Base-by-base conservation (phyloP, 2,888 invertebrate genomes). In the Pterostichus niger region DNA sequence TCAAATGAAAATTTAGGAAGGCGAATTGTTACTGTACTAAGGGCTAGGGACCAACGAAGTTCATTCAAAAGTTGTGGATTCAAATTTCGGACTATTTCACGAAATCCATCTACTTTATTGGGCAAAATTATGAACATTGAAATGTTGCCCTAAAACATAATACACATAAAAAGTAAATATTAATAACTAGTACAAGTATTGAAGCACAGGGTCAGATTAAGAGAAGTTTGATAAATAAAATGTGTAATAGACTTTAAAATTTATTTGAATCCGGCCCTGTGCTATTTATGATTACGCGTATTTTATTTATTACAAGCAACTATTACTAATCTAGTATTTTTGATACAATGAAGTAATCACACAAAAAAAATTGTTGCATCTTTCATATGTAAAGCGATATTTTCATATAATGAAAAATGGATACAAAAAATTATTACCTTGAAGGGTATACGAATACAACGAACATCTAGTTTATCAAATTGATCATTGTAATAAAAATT, bases 371-470 rank as follows among this genome's bases (percentile, higher is more conserved):
- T n/a, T 3, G 24, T 24, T 24, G 3, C 24, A 24, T 24, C 24
- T 24, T 1, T 24, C 2, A 24, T 10, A 52, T 40, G 13, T 52
- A 52, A n/a, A 1, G 0, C 2, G n/a, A 52, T 52, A 1, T 52
- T 52, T 13, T 13, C 52, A 52, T 52, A 5, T 52, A 10, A 9
- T 7, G 5, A 2, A 17, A 5, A 56, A 17, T 56, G 5, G 9
- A 56, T 13, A 11, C n/a, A 17, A 13, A 17, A 56, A 56, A 56
- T 89, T 24, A 24, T 24, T 88, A 94, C 95, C 88, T 93, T 90
- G 86, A 96, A 96, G 0, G 96, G 95, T 88, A 96, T 88, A 85
- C 95, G 92, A 82, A 96, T 87, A 80, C 96, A 93, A 88, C 95
- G 94, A 0, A 95, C 93, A 84, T 95, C 93, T 17, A 94, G 90